Base-by-base conservation (phyloP, 2,113 vertebrate genomes). In the Cercocebus atys region DNA sequence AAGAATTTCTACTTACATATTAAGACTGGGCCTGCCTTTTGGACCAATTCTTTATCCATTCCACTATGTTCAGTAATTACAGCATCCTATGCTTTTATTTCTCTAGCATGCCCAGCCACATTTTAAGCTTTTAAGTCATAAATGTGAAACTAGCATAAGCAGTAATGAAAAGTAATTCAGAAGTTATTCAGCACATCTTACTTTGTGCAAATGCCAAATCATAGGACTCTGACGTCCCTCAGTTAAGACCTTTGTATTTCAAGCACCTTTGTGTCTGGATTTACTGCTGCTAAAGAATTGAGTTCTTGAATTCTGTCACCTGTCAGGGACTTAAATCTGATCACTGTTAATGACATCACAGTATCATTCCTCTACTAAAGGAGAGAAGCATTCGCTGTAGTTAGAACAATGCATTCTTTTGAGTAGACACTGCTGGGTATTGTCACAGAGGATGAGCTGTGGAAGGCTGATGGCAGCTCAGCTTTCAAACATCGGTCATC, bases 191-290 rank as follows among this genome's bases (percentile, higher is more conserved):
- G 92, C 66, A 76, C 87, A 86, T 87, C 79, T 93, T 80, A 59
- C 32, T 84, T 95, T 90, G 93, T 5, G 50, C 76, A 96, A 84
- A 88, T 92, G 50, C 81, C 78, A 93, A 88, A 82, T 93, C 64
- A 22, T 4, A 40, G 75, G 52, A 0, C 50, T 25, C 43, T 72
- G 57, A 90, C 2, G 2, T 94, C 84, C 76, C 52, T 92, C 11
- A 2, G 57, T 91, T 61, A 90, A 90, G 75, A 73, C 72, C 35
- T 88, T 17, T 35, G 38, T 79, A 38, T 78, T 90, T 94, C 72
- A 85, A 14, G 57, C 35, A 90, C n/a, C 57, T 45, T 95, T 70
- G 79, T 72, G 73, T 52, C 84, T 38, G 93, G 50, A 90, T 70
- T 95, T 87, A 87, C 72, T 82, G 68, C 76, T 43, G 6, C 68